A percentile compares a stretch with the other conserved stretches of the same genome.
Conservation (phyloP, 2,113 vertebrate genomes). For the Halcyon senegalensis region DNA sequence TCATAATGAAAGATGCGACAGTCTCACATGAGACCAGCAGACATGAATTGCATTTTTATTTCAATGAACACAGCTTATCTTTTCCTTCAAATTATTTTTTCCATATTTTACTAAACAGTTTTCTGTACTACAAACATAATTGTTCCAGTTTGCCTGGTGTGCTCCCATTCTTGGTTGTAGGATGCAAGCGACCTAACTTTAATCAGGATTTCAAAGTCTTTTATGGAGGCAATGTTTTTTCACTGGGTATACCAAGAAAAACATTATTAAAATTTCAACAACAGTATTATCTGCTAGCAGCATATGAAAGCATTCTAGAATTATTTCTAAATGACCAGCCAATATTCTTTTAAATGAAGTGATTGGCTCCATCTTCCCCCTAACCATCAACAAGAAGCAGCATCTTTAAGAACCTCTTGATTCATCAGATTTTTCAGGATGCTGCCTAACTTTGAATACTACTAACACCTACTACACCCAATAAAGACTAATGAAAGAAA, state of each 20-base stretch:
- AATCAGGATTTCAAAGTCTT: not conserved
- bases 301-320: not conserved
- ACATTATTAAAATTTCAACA: not conserved
- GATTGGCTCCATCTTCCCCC: not conserved
- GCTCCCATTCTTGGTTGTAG: not conserved
- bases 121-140: not conserved
- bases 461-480: not conserved
- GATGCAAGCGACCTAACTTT: not conserved
- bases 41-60: not conserved
- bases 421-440: conserved; percentile 19
- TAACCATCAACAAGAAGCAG: not conserved
- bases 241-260: not conserved
- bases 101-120: not conserved
- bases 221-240: not conserved
- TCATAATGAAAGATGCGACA: not conserved
- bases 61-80: not conserved
- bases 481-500: not conserved
- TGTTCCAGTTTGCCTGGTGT: not conserved
- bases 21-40: not conserved
- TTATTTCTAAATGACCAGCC: not conserved
- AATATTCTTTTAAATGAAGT: not conserved
- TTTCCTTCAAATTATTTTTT: not conserved
- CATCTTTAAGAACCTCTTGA: not conserved
- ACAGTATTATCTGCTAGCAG: not conserved
- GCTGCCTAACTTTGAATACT: not conserved